These are phyloP conservation scores for Mesocentrotus franciscanus DNA, from an alignment of 53 echinoderm and acorn worm genomes.

Conservation along the genomic window DNA sequence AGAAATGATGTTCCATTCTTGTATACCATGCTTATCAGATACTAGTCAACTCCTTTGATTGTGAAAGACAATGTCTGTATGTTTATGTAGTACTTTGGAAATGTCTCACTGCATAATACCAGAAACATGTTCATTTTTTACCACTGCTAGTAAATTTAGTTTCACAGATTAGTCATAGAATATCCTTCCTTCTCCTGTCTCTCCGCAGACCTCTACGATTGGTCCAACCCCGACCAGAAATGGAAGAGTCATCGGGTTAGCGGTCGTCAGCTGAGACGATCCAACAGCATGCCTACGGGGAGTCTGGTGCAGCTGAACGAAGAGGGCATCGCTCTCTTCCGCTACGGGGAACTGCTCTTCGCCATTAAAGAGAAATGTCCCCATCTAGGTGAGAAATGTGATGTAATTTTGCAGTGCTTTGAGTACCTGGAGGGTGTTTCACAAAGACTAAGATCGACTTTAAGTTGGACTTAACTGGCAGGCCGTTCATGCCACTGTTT, in stretches of 20 bases:
- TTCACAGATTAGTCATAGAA: not conserved
- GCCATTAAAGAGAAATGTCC: conserved; percentile 77
- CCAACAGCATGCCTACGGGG: conserved; percentile 64
- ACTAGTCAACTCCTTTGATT: too few species aligned
- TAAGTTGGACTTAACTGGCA: too few species aligned
- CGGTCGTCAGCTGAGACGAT: conserved; percentile 56
- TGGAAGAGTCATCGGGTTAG: conserved; percentile 60
- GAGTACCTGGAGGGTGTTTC: too few species aligned
- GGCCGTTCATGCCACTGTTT: too few species aligned
- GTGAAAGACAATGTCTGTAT: too few species aligned
- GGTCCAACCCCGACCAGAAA: conserved; percentile 70
- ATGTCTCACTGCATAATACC: too few species aligned
- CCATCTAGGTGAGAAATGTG: conserved; percentile 64
- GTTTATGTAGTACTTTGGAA: too few species aligned
- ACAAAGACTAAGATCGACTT: too few species aligned
- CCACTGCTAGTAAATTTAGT: too few species aligned
- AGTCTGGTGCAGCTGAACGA: conserved; percentile 62
- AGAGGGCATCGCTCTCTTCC: conserved; percentile 71
- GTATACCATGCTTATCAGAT: too few species aligned
- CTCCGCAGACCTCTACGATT: conserved; percentile 74
- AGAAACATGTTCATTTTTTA: too few species aligned
- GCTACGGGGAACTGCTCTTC: conserved; percentile 65
- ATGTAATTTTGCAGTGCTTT: not conserved
- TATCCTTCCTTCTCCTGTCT: not conserved
- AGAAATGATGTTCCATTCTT: too few species aligned